Evolutionary conservation across 2,888 invertebrate species (phyloP), one percentile per base, ranked within the genome.

Genomic region (Macrosoma leucophasiata): DNA sequence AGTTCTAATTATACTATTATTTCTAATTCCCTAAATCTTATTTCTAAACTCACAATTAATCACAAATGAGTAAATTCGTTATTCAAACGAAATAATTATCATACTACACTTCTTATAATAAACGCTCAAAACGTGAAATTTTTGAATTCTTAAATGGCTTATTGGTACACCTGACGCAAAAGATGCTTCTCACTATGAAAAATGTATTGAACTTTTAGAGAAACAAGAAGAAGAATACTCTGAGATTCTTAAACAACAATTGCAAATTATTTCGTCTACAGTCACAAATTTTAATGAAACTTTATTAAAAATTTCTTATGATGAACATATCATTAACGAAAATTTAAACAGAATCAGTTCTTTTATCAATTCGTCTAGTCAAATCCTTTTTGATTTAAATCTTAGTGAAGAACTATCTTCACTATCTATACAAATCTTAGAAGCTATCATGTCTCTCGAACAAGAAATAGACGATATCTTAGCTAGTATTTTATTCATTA

Each of bases 191-290:
- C 33, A 34, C 3, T 55, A 56, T 10, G 46, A 55, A 6, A 38
- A 55, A 25, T 57, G 55, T 29, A 57, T 58, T 4, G 35, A 56
- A 21, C 25, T 22, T 21, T 23, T 58, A 7, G 55, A 60, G 39
- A 55, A 48, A 32, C 46, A 30, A 3, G 46, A 57, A 47, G 3
- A 50, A 3, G 40, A 50, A 10, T 13, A 41, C 8, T 23, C 42
- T 1, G 29, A 34, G 1, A 14, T 52, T 5, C 38, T 56, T 39
- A 29, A 46, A 17, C 25, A 53, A 36, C 48, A 55, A 46, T 7
- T 50, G 1, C 55, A 60, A 43, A 55, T 53, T 21, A 54, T 36
- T 3, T 50, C 53, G 1, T 46, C 50, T 1, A 52, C 52, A 0
- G 33, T 55, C 0, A 48, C 35, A 19, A 51, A 50, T 13, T 52